Conservation (phyloP, 1,140 invertebrate genomes). For the Drosophila nebulosa region DNA sequence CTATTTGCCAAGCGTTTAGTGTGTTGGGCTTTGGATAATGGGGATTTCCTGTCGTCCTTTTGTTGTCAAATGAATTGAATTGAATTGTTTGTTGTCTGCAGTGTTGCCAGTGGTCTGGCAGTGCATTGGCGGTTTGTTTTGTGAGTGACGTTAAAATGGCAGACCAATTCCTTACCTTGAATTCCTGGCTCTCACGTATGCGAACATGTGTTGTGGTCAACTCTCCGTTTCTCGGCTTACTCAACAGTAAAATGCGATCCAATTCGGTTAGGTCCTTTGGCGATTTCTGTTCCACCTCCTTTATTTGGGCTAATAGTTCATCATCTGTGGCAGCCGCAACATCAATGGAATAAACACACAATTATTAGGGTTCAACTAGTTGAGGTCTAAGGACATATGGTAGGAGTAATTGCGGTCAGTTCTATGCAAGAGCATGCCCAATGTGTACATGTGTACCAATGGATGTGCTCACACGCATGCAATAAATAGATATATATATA, state of each 20-base stretch:
- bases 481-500: conserved; percentile 20
- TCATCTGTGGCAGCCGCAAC: conserved; percentile 50
- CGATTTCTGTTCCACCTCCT: conserved; percentile 84
- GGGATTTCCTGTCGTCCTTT: conserved; percentile 12
- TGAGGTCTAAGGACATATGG: background rate
- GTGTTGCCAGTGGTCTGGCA: background rate
- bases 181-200: conserved; percentile 98
- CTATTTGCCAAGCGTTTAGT: conserved; percentile 1
- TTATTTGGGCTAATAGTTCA: conserved; percentile 72
- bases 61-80: conserved; percentile 36
- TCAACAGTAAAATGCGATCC: conserved; percentile 94
- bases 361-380: conserved; percentile 7
- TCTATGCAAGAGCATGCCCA: conserved; percentile 31
- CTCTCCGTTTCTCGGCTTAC: conserved; percentile 94
- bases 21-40: background rate
- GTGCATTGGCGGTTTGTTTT: background rate
- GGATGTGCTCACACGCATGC: background rate
- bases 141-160: background rate
- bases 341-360: background rate
- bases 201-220: conserved; percentile 91
- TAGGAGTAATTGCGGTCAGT: conserved; percentile 32
- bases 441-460: background rate
- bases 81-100: conserved; percentile 33
- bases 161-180: conserved; percentile 88
- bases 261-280: conserved; percentile 86